A percentile compares a stretch with the other conserved stretches of the same genome.
phyloP scores from a whole-genome alignment of 2,113 vertebrate species.

The Catharus bicknelli region DNA sequence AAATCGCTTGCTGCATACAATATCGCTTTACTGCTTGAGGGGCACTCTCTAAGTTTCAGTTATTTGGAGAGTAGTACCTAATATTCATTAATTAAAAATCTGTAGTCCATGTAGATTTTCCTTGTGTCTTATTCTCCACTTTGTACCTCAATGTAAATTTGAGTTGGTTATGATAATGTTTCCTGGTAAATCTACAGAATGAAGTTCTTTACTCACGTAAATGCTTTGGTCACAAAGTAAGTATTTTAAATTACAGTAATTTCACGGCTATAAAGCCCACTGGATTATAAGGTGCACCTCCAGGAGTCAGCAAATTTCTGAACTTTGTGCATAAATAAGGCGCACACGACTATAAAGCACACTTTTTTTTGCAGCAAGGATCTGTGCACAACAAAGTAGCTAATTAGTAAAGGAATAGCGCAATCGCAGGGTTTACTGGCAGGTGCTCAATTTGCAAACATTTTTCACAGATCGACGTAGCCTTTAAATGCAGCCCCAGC shows the following conservation, averaged over 20 bases:
- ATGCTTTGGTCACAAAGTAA: not conserved
- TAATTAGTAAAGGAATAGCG: too few relatives aligned
- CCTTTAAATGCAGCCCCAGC: too few relatives aligned
- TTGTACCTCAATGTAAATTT: not conserved
- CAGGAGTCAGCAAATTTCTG: too few relatives aligned
- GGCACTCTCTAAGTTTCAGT: constrained; percentile 21
- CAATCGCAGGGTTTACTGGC: too few relatives aligned
- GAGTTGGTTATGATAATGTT: not conserved
- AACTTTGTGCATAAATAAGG: too few relatives aligned
- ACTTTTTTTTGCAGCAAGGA: too few relatives aligned
- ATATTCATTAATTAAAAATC: constrained; percentile 3
- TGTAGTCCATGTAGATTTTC: not conserved
- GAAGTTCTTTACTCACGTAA: not conserved
- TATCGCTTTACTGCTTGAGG: constrained; percentile 32
- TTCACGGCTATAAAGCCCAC: too few relatives aligned
- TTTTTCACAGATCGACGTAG: too few relatives aligned
- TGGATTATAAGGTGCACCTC: too few relatives aligned
- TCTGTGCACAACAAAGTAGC: too few relatives aligned
- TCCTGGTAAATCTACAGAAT: not conserved
- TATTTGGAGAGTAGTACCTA: not conserved
- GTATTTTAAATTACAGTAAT: not conserved
- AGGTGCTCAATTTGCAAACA: too few relatives aligned
- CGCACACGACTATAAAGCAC: too few relatives aligned
- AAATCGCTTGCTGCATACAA: constrained; percentile 40
- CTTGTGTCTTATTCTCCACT: not conserved